Percentiles rank a stretch among this genome's conserved stretches.
Conservation (phyloP, 53 echinoderm and acorn worm genomes). For the Crossaster papposus region DNA sequence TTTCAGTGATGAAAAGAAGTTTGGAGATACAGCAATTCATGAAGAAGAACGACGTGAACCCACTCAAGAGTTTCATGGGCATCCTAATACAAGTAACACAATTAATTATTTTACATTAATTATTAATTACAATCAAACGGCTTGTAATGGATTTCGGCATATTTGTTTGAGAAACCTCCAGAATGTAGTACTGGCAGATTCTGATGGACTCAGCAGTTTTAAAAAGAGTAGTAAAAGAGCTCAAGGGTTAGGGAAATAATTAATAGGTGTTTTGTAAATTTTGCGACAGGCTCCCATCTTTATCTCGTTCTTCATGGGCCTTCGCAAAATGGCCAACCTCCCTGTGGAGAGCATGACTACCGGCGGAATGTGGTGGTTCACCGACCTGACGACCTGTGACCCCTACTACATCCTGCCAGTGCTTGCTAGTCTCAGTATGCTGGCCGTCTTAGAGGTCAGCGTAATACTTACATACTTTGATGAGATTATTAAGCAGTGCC, state of each 20-base stretch:
- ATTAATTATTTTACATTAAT: no score
- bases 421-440: conserved; percentile 94
- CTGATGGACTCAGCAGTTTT: no score
- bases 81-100: conserved; percentile 79
- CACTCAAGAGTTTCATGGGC: conserved; percentile 85
- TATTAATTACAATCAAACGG: no score
- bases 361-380: conserved; percentile 94
- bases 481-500: no score
- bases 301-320: conserved; percentile 97
- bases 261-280: no score
- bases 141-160: no score
- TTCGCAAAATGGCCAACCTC: conserved; percentile 87
- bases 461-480: not conserved
- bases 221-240: no score
- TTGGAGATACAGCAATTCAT: conserved; percentile 90
- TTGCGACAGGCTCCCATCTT: conserved; percentile 87
- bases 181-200: no score
- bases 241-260: no score
- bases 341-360: conserved; percentile 93
- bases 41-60: conserved; percentile 95
- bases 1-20: conserved; percentile 75
- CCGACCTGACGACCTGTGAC: conserved; percentile 84
- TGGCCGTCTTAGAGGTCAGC: conserved; percentile 84
- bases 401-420: conserved; percentile 89
- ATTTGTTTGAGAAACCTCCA: no score